Conservation (phyloP, 2,113 vertebrate species). For the Paradoxurus hermaphroditus region DNA sequence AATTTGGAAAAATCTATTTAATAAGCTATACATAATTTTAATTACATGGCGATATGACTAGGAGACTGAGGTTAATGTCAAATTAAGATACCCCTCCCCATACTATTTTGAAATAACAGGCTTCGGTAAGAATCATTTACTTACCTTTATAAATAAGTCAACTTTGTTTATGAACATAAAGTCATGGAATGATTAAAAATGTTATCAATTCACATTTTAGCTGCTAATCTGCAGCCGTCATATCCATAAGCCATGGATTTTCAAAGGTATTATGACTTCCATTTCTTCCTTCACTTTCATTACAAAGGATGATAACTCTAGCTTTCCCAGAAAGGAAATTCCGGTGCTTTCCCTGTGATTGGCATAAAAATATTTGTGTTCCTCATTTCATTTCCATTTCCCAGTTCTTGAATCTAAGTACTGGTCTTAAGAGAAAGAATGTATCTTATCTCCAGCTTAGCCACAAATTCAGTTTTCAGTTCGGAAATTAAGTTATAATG, state of each 20-base stretch:
- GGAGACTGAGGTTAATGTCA: not conserved
- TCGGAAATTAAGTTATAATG: slow-evolving; percentile 61
- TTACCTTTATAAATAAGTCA: not conserved
- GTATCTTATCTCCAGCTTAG: not conserved
- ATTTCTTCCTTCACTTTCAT: not conserved
- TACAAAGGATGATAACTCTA: not conserved
- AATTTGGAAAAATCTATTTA: not conserved
- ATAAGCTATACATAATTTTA: not conserved
- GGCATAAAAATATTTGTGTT: not conserved
- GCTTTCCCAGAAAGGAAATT: not conserved
- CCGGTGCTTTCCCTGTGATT: not conserved
- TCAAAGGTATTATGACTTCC: not conserved
- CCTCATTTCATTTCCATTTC: not conserved
- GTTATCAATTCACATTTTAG: not conserved
- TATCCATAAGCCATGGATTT: not conserved
- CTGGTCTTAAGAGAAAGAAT: not conserved
- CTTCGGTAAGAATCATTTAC: not conserved
- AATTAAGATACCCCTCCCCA: not conserved
- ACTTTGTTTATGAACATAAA: not conserved
- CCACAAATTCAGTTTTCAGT: slow-evolving; percentile 29
- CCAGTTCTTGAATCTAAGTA: not conserved
- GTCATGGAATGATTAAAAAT: slow-evolving; percentile 1
- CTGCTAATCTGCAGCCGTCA: not conserved
- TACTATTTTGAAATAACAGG: not conserved
- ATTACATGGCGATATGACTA: not conserved